phyloP scores from a whole-genome alignment of 2,113 vertebrate species.

The Marmota monax region DNA sequence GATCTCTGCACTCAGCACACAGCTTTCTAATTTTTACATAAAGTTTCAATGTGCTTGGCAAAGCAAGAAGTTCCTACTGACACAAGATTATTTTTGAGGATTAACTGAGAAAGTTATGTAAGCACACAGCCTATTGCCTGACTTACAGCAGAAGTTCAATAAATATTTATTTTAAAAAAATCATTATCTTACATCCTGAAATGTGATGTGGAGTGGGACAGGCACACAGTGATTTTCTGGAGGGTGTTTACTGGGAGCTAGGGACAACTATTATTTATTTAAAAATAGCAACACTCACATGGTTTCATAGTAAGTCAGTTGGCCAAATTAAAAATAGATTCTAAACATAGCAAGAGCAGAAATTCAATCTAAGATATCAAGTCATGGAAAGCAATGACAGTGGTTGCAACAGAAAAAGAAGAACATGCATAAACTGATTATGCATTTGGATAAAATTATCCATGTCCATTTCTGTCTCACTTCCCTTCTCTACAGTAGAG shows the following conservation, averaged over 20 bases:
- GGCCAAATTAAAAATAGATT: constrained; percentile 81
- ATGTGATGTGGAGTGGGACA: neutral
- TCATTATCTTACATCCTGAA: neutral
- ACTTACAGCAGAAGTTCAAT: neutral
- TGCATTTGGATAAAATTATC: constrained; percentile 13
- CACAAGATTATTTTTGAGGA: neutral
- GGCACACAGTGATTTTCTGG: neutral
- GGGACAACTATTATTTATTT: constrained; percentile 59
- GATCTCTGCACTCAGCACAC: neutral
- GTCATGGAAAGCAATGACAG: constrained; percentile 52
- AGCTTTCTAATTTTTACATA: neutral
- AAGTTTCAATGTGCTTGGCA: neutral
- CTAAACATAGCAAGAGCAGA: constrained; percentile 79
- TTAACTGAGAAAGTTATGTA: neutral
- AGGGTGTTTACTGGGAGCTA: constrained; percentile 40
- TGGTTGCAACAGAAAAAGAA: neutral
- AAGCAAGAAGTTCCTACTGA: neutral
- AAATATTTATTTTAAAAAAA: neutral
- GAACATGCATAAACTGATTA: neutral
- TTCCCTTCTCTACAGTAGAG: neutral
- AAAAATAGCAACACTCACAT: constrained; percentile 76
- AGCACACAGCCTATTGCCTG: neutral
- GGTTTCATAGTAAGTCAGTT: constrained; percentile 76
- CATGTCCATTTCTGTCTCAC: neutral
- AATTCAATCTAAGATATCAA: constrained; percentile 69